Conservation (phyloP, 1,140 invertebrate genomes). For the Hyposmocoma kahamanoa region DNA sequence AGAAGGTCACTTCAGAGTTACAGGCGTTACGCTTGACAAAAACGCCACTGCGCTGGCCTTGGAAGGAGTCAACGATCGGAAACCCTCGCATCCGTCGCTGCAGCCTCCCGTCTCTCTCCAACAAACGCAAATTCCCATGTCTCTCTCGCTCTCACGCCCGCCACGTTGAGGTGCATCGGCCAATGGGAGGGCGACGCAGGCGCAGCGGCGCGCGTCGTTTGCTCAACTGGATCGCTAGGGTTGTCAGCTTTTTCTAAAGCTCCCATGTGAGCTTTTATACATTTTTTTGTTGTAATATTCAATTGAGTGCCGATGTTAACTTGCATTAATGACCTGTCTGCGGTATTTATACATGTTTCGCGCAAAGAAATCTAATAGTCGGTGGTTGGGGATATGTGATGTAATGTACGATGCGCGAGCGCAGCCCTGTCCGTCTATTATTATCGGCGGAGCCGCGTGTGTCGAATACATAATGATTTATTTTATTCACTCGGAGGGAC, state of each 20-base stretch:
- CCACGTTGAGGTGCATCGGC: slow-evolving; percentile 26
- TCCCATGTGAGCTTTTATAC: slow-evolving; percentile 44
- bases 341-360: slow-evolving; percentile 24
- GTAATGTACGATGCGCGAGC: slow-evolving; percentile 2
- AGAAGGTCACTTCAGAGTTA: slow-evolving; percentile 56
- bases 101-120: slow-evolving; percentile 36
- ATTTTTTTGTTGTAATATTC: slow-evolving; percentile 39
- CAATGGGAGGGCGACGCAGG: slow-evolving; percentile 47
- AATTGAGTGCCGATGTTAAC: slow-evolving; percentile 33
- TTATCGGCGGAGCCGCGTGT: slow-evolving; percentile 28
- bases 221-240: slow-evolving; percentile 60
- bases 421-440: slow-evolving; percentile 21
- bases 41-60: slow-evolving; percentile 57
- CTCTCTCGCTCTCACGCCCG: slow-evolving; percentile 39
- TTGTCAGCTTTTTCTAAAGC: slow-evolving; percentile 55
- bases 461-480: slow-evolving; percentile 54
- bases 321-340: slow-evolving; percentile 23
- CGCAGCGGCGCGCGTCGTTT: slow-evolving; percentile 62
- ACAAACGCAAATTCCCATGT: slow-evolving; percentile 12
- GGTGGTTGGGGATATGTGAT: background rate
- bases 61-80: slow-evolving; percentile 64
- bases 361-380: background rate
- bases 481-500: slow-evolving; percentile 25
- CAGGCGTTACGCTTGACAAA: slow-evolving; percentile 55
- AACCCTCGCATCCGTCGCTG: slow-evolving; percentile 61